Evolutionary conservation across 2,113 vertebrate genomes (phyloP), one percentile per base, ranked within the genome.

Genomic region (Corythaixoides concolor): DNA sequence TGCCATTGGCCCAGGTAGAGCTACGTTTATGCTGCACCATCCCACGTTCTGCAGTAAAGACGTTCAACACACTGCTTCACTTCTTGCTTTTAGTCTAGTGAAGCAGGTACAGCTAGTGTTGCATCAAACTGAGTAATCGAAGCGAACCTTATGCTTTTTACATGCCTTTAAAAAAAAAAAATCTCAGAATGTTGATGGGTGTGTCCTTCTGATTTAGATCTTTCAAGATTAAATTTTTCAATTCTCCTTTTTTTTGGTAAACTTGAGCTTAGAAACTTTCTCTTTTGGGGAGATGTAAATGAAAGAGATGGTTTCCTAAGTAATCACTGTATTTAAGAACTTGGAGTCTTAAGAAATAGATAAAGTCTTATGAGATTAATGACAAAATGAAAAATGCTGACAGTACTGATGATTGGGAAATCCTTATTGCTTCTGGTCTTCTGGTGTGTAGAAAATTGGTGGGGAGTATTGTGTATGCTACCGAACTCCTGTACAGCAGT

Each of bases 31-130:
- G 39, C 56, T 24, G 62, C 78, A 50, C 35, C 52, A 11, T 26
- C 81, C 2, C 13, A 0, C 2, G 0, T 27, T 35, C 64, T 43
- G 70, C 74, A 11, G 35, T 3, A 1, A 5, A 43, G n/a, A 30
- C 33, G 9, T 6, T 5, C 60, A 58, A 4, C 47, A 2, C 6
- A 2, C 11, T 18, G 60, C 72, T 47, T 35, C 52, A 0, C 43
- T 73, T 33, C 39, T 59, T 41, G 35, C 67, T 22, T 27, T n/a
- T 1, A 9, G 14, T 4, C 33, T 24, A 8, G 11, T 5, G 9
- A 0, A 17, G 45, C 19, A 77, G 50, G 17, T 45, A 1, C 37
- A 22, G 41, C 19, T 30, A 3, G 6, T 16, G 39, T 11, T 1
- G 1, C 33, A 21, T 64, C 58, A 39, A 10, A 5, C 21, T 3